These are phyloP conservation scores for Scaeva pyrastri DNA, from an alignment of 2,888 invertebrate species.

Conservation along the genomic window DNA sequence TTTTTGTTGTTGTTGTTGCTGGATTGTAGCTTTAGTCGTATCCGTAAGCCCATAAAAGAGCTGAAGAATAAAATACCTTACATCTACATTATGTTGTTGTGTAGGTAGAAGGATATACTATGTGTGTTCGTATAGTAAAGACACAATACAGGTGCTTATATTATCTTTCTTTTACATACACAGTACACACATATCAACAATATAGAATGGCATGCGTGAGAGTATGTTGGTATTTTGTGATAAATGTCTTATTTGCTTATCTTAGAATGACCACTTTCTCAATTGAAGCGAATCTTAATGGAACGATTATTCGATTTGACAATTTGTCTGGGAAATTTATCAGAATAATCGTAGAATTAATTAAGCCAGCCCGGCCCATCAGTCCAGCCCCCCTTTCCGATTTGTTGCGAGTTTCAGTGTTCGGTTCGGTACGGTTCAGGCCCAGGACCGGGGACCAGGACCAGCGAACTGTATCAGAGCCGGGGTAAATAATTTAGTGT, in stretches of 20 bases:
- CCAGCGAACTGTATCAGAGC: too few species aligned
- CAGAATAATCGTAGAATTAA: constrained; percentile 72
- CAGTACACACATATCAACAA: too few species aligned
- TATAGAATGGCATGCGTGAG: background rate
- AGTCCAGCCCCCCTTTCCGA: too few species aligned
- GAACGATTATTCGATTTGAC: constrained; percentile 74
- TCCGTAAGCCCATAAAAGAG: constrained; percentile 10
- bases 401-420: too few species aligned
- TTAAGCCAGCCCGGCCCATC: constrained; percentile 34
- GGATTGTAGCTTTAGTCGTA: constrained; percentile 36
- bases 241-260: constrained; percentile 63
- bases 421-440: too few species aligned
- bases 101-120: too few species aligned
- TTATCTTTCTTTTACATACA: background rate
- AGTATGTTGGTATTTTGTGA: constrained; percentile 32
- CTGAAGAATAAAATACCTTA: constrained; percentile 15
- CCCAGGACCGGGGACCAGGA: too few species aligned
- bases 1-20: too few species aligned
- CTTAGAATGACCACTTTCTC: constrained; percentile 67
- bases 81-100: too few species aligned
- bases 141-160: constrained; percentile 20
- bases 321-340: constrained; percentile 74
- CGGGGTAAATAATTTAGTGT: constrained; percentile 23
- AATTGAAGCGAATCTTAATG: constrained; percentile 57
- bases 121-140: too few species aligned